A percentile compares a stretch with the other conserved stretches of the same genome.
phyloP scores from a whole-genome alignment of 2,888 invertebrate species.

The Aelia acuminata region DNA sequence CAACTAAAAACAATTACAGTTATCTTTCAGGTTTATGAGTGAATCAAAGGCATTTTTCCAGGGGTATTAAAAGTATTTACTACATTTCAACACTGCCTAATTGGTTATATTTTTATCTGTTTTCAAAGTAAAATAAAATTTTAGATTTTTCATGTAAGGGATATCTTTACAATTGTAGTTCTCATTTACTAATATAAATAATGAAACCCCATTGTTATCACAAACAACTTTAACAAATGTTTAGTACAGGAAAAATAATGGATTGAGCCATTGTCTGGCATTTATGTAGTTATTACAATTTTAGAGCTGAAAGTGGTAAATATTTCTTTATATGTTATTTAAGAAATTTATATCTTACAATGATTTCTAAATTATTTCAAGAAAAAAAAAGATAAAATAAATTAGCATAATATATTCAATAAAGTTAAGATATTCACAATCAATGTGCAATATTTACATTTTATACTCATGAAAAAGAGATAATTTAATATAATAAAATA shows the following conservation, averaged over 20 bases:
- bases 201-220: background rate
- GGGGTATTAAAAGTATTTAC: no score
- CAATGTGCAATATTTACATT: slow-evolving; percentile 45
- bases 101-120: no score
- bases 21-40: no score
- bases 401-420: background rate
- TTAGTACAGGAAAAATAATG: background rate
- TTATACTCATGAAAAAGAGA: background rate
- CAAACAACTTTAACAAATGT: background rate
- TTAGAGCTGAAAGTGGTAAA: background rate
- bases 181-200: background rate
- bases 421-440: background rate
- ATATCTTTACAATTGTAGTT: background rate
- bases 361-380: background rate
- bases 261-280: background rate
- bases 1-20: no score
- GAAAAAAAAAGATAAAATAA: background rate
- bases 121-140: no score
- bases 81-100: no score
- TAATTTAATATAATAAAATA: slow-evolving; percentile 47
- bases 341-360: background rate
- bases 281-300: background rate
- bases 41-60: no score
- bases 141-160: no score
- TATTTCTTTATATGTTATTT: background rate